Evolutionary conservation across 2,113 vertebrate species (phyloP).

Genomic region (Corythoichthys intestinalis): DNA sequence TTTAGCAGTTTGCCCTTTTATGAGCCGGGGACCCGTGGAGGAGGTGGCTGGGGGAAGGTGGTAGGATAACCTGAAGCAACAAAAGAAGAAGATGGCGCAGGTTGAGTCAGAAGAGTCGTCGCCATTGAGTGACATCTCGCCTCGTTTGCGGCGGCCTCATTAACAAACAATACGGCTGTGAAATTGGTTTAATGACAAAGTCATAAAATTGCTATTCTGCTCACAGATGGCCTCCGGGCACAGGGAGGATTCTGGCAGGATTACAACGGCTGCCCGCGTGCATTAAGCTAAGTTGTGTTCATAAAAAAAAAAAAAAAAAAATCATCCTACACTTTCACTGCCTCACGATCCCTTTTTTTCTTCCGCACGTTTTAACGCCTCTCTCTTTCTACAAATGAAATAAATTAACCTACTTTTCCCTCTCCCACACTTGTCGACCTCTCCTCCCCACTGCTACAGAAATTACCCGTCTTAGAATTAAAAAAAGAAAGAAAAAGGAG

Average conservation of each 20-base stretch:
- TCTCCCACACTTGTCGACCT: constrained; percentile 56
- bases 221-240: constrained; percentile 98
- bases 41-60: constrained; percentile 24
- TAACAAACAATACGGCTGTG: constrained; percentile 99
- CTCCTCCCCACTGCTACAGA: constrained; percentile 56
- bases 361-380: constrained; percentile 65
- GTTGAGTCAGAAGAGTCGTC: constrained; percentile 42
- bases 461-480: constrained; percentile 69
- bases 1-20: constrained; percentile 92
- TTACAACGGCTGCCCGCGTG: constrained; percentile 94
- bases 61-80: constrained; percentile 19
- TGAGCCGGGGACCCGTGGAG: constrained; percentile 84
- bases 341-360: constrained; percentile 74
- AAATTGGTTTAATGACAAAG: constrained; percentile 99
- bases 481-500: constrained; percentile 47
- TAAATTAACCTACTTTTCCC: constrained; percentile 77
- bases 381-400: constrained; percentile 79
- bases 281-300: constrained; percentile 93
- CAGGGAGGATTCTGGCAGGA: constrained; percentile 90
- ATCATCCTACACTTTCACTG: constrained; percentile 75
- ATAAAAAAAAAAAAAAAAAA: constrained; percentile 74
- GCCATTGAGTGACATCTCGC: constrained; percentile 94
- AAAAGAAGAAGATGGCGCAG: constrained; percentile 55
- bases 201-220: constrained; percentile 99
- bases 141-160: constrained; percentile 99